Evolutionary conservation across 2,113 vertebrate species (phyloP).

Genomic region (Haemorhous mexicanus): DNA sequence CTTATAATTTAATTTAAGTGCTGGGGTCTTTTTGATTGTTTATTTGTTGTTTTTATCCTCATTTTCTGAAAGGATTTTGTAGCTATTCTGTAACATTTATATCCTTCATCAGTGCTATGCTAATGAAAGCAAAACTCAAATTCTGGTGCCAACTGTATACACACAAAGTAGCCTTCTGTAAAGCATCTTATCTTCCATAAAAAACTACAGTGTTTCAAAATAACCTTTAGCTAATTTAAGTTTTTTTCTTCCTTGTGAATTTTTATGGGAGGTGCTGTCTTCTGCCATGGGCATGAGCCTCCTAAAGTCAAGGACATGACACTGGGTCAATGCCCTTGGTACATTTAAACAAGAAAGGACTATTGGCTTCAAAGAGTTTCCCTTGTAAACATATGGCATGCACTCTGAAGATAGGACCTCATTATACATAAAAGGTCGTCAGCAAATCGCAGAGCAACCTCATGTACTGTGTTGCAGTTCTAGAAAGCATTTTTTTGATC

Average conservation of each 20-base stretch:
- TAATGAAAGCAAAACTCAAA: not conserved
- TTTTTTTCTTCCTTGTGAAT: not conserved
- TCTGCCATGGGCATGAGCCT: not conserved
- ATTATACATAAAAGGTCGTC: not conserved
- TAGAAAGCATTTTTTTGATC: not conserved
- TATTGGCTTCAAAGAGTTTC: not conserved
- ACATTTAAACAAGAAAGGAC: not conserved
- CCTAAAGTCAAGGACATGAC: not conserved
- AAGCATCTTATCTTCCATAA: not conserved
- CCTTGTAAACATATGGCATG: not conserved
- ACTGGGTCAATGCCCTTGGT: not conserved
- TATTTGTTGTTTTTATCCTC: not conserved
- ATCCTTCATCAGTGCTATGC: not conserved
- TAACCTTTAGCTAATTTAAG: not conserved
- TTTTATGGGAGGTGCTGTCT: not conserved
- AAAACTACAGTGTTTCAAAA: not conserved
- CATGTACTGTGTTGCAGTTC: not conserved
- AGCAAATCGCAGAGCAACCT: not conserved
- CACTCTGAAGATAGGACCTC: not conserved
- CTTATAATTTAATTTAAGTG: not conserved
- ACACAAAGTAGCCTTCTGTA: not conserved
- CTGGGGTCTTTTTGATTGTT: accelerated
- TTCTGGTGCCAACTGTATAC: not conserved
- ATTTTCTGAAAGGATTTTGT: not conserved
- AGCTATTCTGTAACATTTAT: not conserved